These are phyloP conservation scores for Synanthedon myopaeformis DNA, from an alignment of 2,888 invertebrate genomes.

Conservation along the genomic window DNA sequence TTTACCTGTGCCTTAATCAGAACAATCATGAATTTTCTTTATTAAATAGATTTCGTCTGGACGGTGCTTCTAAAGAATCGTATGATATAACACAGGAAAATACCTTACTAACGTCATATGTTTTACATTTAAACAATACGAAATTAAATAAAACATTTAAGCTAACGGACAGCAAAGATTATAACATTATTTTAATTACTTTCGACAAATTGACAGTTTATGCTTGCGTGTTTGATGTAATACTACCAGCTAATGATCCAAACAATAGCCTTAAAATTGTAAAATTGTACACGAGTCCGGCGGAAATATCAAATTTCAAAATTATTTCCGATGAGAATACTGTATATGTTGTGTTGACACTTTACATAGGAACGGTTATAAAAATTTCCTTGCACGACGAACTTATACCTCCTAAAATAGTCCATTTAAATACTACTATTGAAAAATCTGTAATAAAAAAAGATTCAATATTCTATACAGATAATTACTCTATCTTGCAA, in stretches of 20 bases:
- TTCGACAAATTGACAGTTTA: conserved; percentile 32
- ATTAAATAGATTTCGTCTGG: no score
- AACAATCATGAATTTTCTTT: no score
- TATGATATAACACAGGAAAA: no score
- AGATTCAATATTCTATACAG: conserved; percentile 37
- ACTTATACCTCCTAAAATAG: conserved; percentile 14
- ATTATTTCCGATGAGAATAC: conserved; percentile 17
- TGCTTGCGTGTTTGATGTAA: conserved; percentile 19
- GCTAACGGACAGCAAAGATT: no score
- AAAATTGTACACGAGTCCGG: conserved; percentile 31
- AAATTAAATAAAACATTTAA: no score
- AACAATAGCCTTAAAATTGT: no score
- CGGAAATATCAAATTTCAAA: conserved; percentile 35
- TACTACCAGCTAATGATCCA: no score
- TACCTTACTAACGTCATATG: no score
- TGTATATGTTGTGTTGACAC: conserved; percentile 23
- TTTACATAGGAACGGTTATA: conserved; percentile 40
- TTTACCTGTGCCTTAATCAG: no score
- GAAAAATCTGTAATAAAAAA: conserved; percentile 25
- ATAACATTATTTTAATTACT: conserved; percentile 21
- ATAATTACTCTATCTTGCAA: conserved; percentile 46
- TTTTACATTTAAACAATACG: no score
- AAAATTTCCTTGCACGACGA: conserved; percentile 20
- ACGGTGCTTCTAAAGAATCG: no score
- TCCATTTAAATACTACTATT: conserved; percentile 43